Base-by-base conservation (phyloP, 2,888 invertebrate species). In the Drosophila helvetica region DNA sequence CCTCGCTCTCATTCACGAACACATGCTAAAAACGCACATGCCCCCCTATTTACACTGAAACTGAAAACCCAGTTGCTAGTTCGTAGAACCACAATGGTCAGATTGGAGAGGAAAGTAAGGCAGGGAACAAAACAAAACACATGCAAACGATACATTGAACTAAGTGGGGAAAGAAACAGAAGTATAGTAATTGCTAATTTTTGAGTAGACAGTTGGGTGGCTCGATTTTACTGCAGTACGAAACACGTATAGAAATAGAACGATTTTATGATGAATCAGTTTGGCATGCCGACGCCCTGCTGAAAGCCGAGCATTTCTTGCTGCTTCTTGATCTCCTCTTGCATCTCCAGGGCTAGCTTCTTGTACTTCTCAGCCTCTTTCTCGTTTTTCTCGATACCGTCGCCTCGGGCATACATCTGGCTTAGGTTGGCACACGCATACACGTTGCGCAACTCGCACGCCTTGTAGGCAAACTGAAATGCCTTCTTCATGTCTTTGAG, bases 371-470 rank as follows among this genome's bases (percentile, higher is more conserved):
- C 94, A 0, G 96, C 95, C 87, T 96, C 93, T 62, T 94, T 94
- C 54, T 92, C 89, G 91, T 96, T 95, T 89, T 96, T 95, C 58
- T 94, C 94, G 0, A 95, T 95, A 1, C 98, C 98, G 74, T 98
- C 96, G 15, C 98, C 98, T 89, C 94, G 94, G 38, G 93, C 93
- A 90, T 96, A 96, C 96, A 98, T 97, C 91, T 96, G 94, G 88
- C 97, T 96, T 1, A 98, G 93, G 93, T 98, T 98, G 0, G 96
- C 96, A 93, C 99, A 99, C 0, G 97, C 96, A 89, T 95, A 96
- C 90, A 97, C 94, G 89, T 98, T 96, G 0, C 96, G 96, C 0
- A 95, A 92, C 72, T 97, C 96, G 91, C 99, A 99, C 0, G 96
- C 96, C 91, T 95, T 95, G 64, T 94, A 92, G 0, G 97, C 95